Percentiles rank a stretch among this genome's conserved stretches.
phyloP scores from a whole-genome alignment of 2,113 vertebrate species.

The Pelodiscus sinensis region DNA sequence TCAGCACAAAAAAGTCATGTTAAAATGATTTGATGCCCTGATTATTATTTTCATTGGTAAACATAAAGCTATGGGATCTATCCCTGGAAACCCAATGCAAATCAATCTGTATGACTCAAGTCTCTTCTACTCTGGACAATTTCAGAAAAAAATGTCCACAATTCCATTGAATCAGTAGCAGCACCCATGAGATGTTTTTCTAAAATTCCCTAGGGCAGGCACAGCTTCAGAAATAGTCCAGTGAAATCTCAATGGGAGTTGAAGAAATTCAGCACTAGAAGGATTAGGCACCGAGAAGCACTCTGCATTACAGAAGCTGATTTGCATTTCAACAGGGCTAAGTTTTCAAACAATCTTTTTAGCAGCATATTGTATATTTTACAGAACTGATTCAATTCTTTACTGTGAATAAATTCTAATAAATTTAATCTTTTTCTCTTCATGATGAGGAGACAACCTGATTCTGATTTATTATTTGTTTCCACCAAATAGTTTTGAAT shows the following conservation, averaged over 20 bases:
- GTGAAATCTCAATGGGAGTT: background rate
- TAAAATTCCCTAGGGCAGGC: background rate
- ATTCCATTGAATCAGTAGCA: background rate
- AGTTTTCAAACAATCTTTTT: background rate
- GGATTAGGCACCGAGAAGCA: background rate
- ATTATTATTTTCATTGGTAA: accelerated
- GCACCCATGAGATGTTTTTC: background rate
- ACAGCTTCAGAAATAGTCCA: background rate
- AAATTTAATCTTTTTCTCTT: background rate
- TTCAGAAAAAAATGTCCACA: background rate
- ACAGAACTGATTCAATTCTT: background rate
- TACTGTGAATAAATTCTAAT: background rate
- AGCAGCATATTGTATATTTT: background rate
- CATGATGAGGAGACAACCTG: background rate
- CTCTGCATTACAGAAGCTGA: background rate
- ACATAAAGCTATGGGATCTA: background rate
- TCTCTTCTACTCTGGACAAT: background rate
- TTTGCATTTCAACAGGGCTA: background rate
- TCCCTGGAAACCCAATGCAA: accelerated
- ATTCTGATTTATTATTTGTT: background rate
- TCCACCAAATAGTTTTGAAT: background rate
- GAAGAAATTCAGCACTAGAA: accelerated
- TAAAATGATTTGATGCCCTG: accelerated
- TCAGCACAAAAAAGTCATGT: background rate
- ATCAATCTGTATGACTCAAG: accelerated